Evolutionary conservation across 2,113 vertebrate species (phyloP), one percentile per base, ranked within the genome.

Genomic region (Albula glossodonta): DNA sequence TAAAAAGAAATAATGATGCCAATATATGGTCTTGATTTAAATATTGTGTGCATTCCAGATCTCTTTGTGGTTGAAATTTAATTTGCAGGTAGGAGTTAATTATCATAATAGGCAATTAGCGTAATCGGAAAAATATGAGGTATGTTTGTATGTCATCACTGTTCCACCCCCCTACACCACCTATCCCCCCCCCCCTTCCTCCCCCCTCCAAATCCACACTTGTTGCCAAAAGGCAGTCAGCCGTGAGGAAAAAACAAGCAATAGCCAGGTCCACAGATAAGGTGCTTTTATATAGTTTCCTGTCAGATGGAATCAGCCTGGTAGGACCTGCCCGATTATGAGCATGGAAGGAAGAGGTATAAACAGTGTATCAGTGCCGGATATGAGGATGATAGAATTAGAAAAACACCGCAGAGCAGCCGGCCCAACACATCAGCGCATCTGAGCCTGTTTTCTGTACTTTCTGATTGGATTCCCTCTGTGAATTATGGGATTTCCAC

Each of bases 51-150:
- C 19, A 52, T 52, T 8, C 49, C 50, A 8, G 4, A 48, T 81
- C 17, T 9, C 17, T n/a, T 52, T 48, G 53, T 52, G 31, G 31
- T 22, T n/a, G 51, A 81, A 31, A 74, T 74, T 15, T 31, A 74
- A 74, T 74, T 74, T 22, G 22, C 22, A 51, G 86, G 63, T 57
- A 83, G 79, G 84, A 19, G 49, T 66, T 50, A 83, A 81, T 88
- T 82, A 80, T 83, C 88, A 88, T 86, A 85, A 87, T 82, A 82
- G 86, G 48, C 85, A 89, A 87, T 89, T 90, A 90, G 80, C 85
- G 66, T 84, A 81, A 86, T 53, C n/a, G 53, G 22, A 12, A 80
- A 80, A 85, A 80, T 25, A 63, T 25, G 13, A 19, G 78, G 78
- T 5, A 50, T 51, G 51, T 57, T 80, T 80, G 53, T 4, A 63